Conservation (phyloP, 1,140 invertebrate genomes). For the Lethocerus indicus region DNA sequence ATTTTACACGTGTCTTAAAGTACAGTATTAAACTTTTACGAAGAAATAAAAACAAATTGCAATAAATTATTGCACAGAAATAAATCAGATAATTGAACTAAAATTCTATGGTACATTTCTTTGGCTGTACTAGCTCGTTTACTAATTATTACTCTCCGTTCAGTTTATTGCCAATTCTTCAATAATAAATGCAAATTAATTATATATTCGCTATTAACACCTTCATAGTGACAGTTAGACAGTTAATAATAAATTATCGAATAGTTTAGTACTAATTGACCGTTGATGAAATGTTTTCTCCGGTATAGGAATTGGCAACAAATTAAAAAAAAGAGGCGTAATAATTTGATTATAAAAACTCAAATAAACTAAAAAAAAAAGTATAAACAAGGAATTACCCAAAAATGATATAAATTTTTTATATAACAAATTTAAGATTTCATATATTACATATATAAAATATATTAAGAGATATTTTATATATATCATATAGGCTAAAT, state of each 20-base stretch:
- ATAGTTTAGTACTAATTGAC: too few relatives aligned
- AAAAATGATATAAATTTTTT: background rate
- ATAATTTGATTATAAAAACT: constrained; percentile 11
- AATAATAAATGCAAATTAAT: constrained; percentile 10
- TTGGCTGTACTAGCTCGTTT: constrained; percentile 9
- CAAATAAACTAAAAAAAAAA: constrained; percentile 11
- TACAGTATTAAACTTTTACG: constrained; percentile 1
- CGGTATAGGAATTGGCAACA: too few relatives aligned
- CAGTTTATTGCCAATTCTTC: constrained; percentile 3
- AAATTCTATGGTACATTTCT: constrained; percentile 13
- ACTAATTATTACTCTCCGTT: too few relatives aligned
- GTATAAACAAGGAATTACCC: background rate
- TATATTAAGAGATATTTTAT: background rate
- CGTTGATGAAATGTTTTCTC: too few relatives aligned
- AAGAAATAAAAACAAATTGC: constrained; percentile 1
- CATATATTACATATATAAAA: background rate
- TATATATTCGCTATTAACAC: constrained; percentile 7
- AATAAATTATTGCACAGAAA: constrained; percentile 14
- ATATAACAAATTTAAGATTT: background rate
- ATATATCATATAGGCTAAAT: constrained; percentile 1
- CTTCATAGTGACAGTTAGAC: too few relatives aligned
- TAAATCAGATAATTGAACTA: constrained; percentile 13
- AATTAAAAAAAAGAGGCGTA: too few relatives aligned
- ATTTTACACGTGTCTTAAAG: background rate
- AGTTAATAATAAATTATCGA: too few relatives aligned